Evolutionary conservation across 1,140 invertebrate genomes (phyloP), one percentile per base, ranked within the genome.

Genomic region (Helicoverpa armigera): DNA sequence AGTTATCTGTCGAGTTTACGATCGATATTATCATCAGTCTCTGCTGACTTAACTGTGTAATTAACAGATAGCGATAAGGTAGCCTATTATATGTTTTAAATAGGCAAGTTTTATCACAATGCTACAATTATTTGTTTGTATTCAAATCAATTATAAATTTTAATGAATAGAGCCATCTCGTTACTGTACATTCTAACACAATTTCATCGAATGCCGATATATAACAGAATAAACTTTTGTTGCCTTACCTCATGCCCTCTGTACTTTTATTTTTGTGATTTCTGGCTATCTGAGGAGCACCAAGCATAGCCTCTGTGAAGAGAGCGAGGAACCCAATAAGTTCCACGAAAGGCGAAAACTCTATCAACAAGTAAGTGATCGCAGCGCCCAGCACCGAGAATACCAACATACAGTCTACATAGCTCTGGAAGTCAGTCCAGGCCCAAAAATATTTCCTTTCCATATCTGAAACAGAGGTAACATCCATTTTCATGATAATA

Each of bases 401-500:
- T 2, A 98, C 95, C 65, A 98, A 93, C 95, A 99, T 97, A 91
- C 98, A 99, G 90, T 99, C 98, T 81, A 99, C 88, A 89, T 99
- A 99, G 61, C 98, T 99, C 91, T 98, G 97, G 92, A 99, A 99
- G 95, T 99, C 99, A 79, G 98, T 99, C 99, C 99, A 99, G 90
- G 98, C 97, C 99, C 99, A 99, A 96, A 99, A 99, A 95, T 98
- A 98, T 89, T 97, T 97, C 87, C 96, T 95, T 90, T 99, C 98
- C 94, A 99, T 98, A 96, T 99, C 98, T 99, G 95, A 91, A 95
- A 93, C 67, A 85, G 54, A 87, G n/a, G 18, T 54, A 53, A 70
- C 50, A n/a, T 48, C n/a, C 56, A 18, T 74, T 31, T 54, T 56
- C 2, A n/a, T 29, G 16, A 35, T 72, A 31, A n/a, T 13, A 14